These are phyloP conservation scores for Oceanites oceanicus DNA, from an alignment of 2,113 vertebrate genomes.

Conservation along the genomic window DNA sequence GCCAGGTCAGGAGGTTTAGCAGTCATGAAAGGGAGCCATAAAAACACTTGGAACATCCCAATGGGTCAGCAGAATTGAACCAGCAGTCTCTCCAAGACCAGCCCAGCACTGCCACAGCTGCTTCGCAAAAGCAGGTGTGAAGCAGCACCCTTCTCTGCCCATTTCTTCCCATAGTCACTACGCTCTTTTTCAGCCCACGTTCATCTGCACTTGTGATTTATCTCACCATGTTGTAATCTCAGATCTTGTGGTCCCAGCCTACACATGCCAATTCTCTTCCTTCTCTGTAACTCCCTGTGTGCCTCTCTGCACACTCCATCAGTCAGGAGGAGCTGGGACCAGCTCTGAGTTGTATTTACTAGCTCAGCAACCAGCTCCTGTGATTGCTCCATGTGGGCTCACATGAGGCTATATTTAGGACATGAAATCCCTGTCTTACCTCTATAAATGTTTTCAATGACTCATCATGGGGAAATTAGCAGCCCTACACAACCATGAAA, in stretches of 20 bases:
- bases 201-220: not conserved
- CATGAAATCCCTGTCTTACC: slow-evolving; percentile 11
- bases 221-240: not conserved
- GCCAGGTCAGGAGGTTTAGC: not conserved
- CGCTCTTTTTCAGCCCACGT: not conserved
- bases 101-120: not conserved
- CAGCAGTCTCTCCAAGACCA: not conserved
- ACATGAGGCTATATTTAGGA: not conserved
- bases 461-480: not conserved
- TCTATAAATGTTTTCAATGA: not conserved
- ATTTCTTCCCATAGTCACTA: not conserved
- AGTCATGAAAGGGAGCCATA: not conserved
- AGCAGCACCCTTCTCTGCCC: not conserved
- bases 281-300: not conserved
- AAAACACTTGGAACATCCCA: not conserved
- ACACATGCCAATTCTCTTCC: not conserved
- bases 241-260: not conserved
- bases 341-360: not conserved
- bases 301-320: not conserved
- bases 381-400: not conserved
- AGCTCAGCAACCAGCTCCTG: not conserved
- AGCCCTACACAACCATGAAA: not conserved
- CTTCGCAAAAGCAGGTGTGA: fast-evolving
- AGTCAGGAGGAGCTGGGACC: not conserved
- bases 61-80: not conserved